phyloP scores from a whole-genome alignment of 2,888 invertebrate species.

The Drosophila robusta region DNA sequence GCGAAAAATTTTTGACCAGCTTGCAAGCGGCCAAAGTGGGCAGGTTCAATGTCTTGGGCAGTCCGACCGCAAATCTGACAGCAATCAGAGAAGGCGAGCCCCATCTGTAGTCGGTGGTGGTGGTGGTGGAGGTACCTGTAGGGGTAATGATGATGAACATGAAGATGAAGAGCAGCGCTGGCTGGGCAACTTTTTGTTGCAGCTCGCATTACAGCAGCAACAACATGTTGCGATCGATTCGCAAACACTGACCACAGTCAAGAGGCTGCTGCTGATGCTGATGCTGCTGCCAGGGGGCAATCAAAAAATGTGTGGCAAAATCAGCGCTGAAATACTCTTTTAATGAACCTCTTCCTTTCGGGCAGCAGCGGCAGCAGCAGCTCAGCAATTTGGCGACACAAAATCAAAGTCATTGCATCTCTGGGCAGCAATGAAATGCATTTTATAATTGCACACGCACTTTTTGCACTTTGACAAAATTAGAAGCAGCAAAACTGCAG shows the following conservation, averaged over 20 bases:
- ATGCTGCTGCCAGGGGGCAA: conserved; percentile 62
- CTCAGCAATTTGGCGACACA: conserved; percentile 80
- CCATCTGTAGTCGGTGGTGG: conserved; percentile 34
- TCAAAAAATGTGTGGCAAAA: conserved; percentile 81
- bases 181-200: conserved; percentile 48
- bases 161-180: conserved; percentile 42
- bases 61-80: conserved; percentile 64
- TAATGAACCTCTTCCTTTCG: conserved; percentile 80
- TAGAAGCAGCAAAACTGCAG: conserved; percentile 57
- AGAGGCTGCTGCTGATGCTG: conserved; percentile 32
- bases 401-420: conserved; percentile 79
- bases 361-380: conserved; percentile 16
- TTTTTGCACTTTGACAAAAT: conserved; percentile 77
- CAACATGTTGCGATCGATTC: conserved; percentile 69
- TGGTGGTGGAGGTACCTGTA: conserved; percentile 15
- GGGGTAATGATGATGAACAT: conserved; percentile 66
- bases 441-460: conserved; percentile 80
- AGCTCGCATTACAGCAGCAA: conserved; percentile 53
- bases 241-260: conserved; percentile 54
- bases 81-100: conserved; percentile 47
- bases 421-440: conserved; percentile 70
- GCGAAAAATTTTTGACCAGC: conserved; percentile 48
- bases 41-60: conserved; percentile 54
- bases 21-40: conserved; percentile 2
- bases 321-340: conserved; percentile 80